These are phyloP conservation scores for Dicycla oo DNA, from an alignment of 2,888 invertebrate genomes.

Conservation along the genomic window DNA sequence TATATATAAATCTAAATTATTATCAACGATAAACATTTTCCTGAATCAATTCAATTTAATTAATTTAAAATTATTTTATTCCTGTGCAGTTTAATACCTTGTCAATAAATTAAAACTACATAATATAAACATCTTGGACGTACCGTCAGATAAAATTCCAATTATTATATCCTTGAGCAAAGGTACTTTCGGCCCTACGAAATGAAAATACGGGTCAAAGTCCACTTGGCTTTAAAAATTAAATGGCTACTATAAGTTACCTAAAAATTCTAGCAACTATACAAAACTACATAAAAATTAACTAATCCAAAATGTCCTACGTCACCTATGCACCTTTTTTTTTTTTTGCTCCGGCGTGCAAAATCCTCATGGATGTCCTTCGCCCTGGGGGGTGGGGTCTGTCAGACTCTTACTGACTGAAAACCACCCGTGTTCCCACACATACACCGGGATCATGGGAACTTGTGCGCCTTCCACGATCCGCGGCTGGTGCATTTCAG, in stretches of 20 bases:
- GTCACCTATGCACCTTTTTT: too few species aligned
- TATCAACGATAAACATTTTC: neutral
- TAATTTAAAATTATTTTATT: neutral
- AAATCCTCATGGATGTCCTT: too few species aligned
- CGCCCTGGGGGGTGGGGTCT: too few species aligned
- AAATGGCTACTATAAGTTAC: neutral
- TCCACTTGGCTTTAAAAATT: conserved; percentile 24
- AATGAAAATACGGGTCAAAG: conserved; percentile 61
- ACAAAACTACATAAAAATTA: too few species aligned
- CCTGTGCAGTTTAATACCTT: neutral
- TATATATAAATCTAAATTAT: neutral
- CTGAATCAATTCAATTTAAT: neutral
- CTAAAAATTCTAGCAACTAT: too few species aligned
- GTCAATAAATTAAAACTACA: conserved; percentile 42
- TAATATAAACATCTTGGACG: conserved; percentile 52
- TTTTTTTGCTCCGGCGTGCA: too few species aligned
- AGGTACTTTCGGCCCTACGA: conserved; percentile 64
- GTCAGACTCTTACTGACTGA: too few species aligned
- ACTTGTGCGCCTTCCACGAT: too few species aligned
- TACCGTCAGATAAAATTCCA: conserved; percentile 51
- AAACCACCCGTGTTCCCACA: too few species aligned
- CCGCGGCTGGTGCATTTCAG: too few species aligned
- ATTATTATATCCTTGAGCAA: conserved; percentile 52
- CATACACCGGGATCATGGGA: too few species aligned
- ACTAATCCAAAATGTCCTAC: too few species aligned